Percentiles rank a stretch among this genome's conserved stretches.
Conservation (phyloP, 2,113 vertebrate species). For the Gorsachius goisagi region DNA sequence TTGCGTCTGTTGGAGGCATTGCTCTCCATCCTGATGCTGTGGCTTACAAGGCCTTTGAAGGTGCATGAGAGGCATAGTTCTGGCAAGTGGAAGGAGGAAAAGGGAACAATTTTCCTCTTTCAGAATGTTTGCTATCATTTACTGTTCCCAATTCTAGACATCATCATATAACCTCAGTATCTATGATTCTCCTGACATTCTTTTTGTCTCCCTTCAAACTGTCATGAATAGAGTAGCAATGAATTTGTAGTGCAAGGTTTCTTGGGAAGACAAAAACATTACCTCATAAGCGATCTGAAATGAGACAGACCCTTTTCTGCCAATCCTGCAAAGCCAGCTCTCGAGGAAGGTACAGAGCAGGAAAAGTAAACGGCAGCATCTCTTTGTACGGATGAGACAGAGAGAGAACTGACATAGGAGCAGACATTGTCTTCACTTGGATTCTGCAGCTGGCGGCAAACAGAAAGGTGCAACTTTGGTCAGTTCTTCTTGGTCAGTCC, state of each 20-base stretch:
- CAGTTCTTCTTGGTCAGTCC: not conserved
- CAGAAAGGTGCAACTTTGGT: not conserved
- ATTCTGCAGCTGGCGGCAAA: not conserved
- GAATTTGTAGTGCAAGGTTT: not conserved
- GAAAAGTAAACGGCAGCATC: not conserved
- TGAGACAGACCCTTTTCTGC: not conserved
- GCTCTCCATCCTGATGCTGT: not conserved
- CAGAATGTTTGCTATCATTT: not conserved
- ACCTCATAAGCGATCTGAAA: not conserved
- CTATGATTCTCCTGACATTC: not conserved
- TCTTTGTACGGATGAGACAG: not conserved
- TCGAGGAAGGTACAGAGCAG: not conserved
- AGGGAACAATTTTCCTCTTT: not conserved
- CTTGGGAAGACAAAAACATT: not conserved
- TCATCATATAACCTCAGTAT: not conserved
- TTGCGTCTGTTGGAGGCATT: not conserved
- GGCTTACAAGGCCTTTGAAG: not conserved
- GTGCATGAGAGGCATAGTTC: not conserved
- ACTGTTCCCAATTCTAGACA: not conserved
- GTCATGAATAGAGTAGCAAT: not conserved
- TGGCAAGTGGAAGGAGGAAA: not conserved
- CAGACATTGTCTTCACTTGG: not conserved
- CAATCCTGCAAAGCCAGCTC: not conserved
- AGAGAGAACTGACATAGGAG: not conserved
- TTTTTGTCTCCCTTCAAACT: not conserved